Conservation (phyloP, 2,113 vertebrate genomes). For the Morone chrysops region DNA sequence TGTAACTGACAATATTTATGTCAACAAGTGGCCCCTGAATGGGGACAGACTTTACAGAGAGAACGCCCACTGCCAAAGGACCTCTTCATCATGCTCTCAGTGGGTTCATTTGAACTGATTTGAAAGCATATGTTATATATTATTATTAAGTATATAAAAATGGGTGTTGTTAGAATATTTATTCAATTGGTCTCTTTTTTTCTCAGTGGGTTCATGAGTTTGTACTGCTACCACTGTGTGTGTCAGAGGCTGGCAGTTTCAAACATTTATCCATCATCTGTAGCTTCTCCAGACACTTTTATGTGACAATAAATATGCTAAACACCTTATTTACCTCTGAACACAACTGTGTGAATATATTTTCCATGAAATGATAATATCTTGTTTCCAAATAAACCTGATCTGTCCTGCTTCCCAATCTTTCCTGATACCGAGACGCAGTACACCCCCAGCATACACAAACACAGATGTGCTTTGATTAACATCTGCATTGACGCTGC, state of each 20-base stretch:
- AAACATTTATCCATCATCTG: background rate
- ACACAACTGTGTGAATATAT: background rate
- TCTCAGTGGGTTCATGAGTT: background rate
- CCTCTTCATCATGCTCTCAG: background rate
- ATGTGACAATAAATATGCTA: background rate
- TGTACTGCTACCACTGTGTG: background rate
- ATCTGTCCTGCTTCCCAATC: background rate
- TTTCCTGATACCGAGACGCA: too few species aligned
- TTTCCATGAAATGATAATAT: background rate
- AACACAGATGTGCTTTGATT: background rate
- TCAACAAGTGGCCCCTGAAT: background rate
- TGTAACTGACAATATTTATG: background rate
- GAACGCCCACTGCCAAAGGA: background rate
- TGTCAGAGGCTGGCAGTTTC: background rate
- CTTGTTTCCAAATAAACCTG: background rate
- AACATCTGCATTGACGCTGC: slow-evolving; percentile 7
- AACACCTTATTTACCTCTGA: background rate
- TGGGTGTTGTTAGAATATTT: background rate
- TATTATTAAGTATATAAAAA: background rate
- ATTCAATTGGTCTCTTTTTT: too few species aligned
- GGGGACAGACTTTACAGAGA: background rate
- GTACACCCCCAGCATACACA: background rate
- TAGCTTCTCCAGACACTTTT: background rate
- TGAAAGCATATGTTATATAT: background rate
- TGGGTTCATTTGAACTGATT: background rate